Percentiles rank a stretch among this genome's conserved stretches.
Conservation (phyloP, 2,888 invertebrate species). For the Diaprepes abbreviatus region DNA sequence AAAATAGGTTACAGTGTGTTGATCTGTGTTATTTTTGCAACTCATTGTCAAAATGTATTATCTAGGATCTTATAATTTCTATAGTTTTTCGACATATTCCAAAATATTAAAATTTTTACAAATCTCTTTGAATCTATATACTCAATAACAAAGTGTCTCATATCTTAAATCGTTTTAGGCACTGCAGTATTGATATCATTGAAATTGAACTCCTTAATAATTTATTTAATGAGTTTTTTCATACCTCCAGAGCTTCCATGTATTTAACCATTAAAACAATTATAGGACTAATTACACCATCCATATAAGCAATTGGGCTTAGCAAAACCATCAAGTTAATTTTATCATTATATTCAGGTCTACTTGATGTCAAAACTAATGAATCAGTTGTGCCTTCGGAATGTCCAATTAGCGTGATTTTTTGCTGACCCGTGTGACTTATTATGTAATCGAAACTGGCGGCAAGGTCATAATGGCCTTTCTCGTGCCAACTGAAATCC, state of each 20-base stretch:
- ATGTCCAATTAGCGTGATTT: constrained; percentile 82
- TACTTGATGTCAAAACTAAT: constrained; percentile 73
- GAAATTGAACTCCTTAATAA: too few relatives aligned
- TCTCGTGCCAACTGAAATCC: constrained; percentile 80
- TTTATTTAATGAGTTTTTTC: neutral
- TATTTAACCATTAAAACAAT: constrained; percentile 7
- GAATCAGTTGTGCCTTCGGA: constrained; percentile 79
- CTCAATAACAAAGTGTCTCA: too few relatives aligned
- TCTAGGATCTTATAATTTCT: too few relatives aligned
- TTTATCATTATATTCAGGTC: constrained; percentile 75
- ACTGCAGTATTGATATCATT: too few relatives aligned
- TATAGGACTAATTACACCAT: constrained; percentile 46
- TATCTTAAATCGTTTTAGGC: too few relatives aligned
- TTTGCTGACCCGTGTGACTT: constrained; percentile 68
- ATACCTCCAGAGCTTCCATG: neutral
- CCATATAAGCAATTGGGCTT: constrained; percentile 76
- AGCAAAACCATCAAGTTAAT: constrained; percentile 75
- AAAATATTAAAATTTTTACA: too few relatives aligned
- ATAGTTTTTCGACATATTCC: too few relatives aligned
- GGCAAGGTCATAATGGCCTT: constrained; percentile 82
- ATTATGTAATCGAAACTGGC: constrained; percentile 80
- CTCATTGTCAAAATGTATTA: too few relatives aligned
- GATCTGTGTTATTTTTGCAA: too few relatives aligned
- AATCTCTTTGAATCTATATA: too few relatives aligned
- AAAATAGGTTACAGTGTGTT: too few relatives aligned